These are phyloP conservation scores for Cepaea nemoralis DNA, from an alignment of 1,140 invertebrate genomes.

Conservation along the genomic window DNA sequence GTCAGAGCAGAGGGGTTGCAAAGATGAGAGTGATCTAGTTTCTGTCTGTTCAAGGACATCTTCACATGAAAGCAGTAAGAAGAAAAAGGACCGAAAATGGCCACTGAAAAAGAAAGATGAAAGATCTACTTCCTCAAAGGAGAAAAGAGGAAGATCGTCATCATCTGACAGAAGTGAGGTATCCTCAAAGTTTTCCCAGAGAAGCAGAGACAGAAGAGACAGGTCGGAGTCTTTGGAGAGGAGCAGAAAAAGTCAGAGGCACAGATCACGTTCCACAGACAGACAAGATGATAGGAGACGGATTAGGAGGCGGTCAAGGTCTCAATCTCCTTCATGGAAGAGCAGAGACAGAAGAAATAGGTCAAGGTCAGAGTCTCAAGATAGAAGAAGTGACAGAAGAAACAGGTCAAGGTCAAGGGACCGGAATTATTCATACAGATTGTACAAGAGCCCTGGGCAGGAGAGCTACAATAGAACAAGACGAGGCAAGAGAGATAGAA, in stretches of 20 bases:
- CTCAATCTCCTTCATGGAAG: not conserved
- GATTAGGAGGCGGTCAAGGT: slow-evolving; percentile 8
- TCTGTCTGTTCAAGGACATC: not conserved
- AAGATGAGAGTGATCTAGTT: not conserved
- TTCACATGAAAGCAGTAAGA: slow-evolving; percentile 1
- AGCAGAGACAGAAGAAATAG: slow-evolving; percentile 15
- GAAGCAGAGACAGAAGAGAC: slow-evolving; percentile 19
- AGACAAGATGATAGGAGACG: not conserved
- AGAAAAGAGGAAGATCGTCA: not conserved
- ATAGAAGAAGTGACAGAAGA: slow-evolving; percentile 1
- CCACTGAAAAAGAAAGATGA: not conserved
- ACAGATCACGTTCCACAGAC: not conserved
- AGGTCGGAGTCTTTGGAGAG: slow-evolving; percentile 24
- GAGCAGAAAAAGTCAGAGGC: not conserved
- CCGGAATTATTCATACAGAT: slow-evolving; percentile 1
- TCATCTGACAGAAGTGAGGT: not conserved
- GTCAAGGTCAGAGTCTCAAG: slow-evolving; percentile 11
- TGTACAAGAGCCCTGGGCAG: not conserved
- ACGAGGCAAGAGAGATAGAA: not conserved
- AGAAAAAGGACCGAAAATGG: not conserved
- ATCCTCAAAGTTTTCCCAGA: slow-evolving; percentile 25
- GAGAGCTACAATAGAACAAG: not conserved
- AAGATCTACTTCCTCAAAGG: slow-evolving; percentile 4
- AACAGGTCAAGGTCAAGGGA: slow-evolving; percentile 19
- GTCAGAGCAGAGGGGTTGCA: not conserved